Evolutionary conservation across 2,797 vertebrate species (phyloP), one percentile per base, ranked within the genome.

Genomic region (Trachurus trachurus): DNA sequence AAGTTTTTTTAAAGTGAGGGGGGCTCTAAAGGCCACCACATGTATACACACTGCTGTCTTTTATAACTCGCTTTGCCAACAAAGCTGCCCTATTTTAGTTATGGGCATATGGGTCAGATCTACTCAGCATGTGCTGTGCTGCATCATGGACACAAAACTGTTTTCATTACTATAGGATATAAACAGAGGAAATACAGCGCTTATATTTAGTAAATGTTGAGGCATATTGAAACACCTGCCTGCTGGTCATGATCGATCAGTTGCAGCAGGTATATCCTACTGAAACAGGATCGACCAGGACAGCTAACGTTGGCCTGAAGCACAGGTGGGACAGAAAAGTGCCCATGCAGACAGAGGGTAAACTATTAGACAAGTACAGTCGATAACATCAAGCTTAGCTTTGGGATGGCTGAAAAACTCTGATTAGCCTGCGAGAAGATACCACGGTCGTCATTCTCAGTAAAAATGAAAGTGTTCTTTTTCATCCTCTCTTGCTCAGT

Each of bases 41-140:
- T 76, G 2, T 61, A 21, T 70, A n/a, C 11, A 61, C 44, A 47
- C 49, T 50, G 22, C 40, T 15, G 8, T 75, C 26, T 73, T 66
- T 87, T 71, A 26, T 44, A 10, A 22, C 39, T 59, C 19, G 29
- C 22, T 50, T 62, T 31, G 12, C 54, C 15, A 0, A 1, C 4
- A 49, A 60, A 58, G 62, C 54, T 78, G 65, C 22, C 58, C 71
- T 81, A 57, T 81, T 79, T 89, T 29, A 45, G 37, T 83, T 47
- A 34, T 34, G 22, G 31, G 26, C 67, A 84, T 31, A 29, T 88
- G 54, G 81, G 74, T 82, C 85, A 81, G 54, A n/a, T 69, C 15
- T 79, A 22, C 42, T 58, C 63, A 67, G 45, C 54, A 47, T 79
- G 47, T 80, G 26, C 58, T 82, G 29, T 16, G 64, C 58, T 73